Evolutionary conservation across 2,113 vertebrate genomes (phyloP).

Genomic region (Colossoma macropomum): DNA sequence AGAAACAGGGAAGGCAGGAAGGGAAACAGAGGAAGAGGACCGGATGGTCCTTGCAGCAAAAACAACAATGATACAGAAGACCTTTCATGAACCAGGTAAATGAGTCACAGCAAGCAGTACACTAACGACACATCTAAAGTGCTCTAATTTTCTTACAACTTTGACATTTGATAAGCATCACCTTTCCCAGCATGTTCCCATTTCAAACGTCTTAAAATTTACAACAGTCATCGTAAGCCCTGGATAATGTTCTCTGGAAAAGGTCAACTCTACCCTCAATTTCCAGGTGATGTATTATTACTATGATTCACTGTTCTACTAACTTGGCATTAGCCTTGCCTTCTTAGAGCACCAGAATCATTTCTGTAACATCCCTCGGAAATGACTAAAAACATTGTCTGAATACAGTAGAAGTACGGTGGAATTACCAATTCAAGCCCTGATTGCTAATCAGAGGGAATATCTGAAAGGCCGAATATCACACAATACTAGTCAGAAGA

Average conservation of each 20-base stretch:
- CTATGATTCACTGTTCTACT: neutral
- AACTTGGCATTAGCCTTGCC: too few species aligned
- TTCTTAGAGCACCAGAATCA: neutral
- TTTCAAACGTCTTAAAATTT: conserved; percentile 7
- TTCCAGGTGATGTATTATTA: neutral
- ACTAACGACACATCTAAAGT: neutral
- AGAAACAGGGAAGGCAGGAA: conserved; percentile 32
- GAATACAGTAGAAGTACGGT: too few species aligned
- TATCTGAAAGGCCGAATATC: too few species aligned
- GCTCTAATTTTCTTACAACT: neutral
- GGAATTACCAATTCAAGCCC: too few species aligned
- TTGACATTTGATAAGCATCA: conserved; percentile 6
- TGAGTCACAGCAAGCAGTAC: neutral
- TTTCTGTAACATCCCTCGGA: neutral
- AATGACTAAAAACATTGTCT: too few species aligned
- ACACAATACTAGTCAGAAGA: too few species aligned
- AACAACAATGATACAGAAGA: conserved; percentile 8
- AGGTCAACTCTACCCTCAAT: neutral
- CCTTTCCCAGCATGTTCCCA: neutral
- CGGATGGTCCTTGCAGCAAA: neutral
- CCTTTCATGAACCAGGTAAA: conserved; percentile 40
- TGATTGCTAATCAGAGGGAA: too few species aligned
- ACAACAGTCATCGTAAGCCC: conserved; percentile 2
- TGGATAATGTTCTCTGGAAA: neutral
- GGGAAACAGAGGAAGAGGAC: conserved; percentile 8